Evolutionary conservation across 2,888 invertebrate species (phyloP), one percentile per base, ranked within the genome.

Genomic region (Pomacea canaliculata): DNA sequence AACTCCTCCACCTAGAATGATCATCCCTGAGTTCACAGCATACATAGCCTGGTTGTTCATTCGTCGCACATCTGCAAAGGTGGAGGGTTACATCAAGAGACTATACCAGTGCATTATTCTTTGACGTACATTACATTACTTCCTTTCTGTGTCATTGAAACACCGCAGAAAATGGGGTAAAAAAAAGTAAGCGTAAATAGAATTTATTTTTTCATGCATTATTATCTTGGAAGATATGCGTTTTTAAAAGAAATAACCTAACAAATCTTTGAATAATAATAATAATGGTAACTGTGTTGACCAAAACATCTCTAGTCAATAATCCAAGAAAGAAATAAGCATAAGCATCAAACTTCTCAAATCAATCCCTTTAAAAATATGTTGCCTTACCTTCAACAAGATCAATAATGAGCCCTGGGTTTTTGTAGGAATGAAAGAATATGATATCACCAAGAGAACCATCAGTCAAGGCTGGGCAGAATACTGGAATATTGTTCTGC

Each of bases 361-460:
- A 56, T 37, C 12, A 56, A 51, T 51, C 8, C 51, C 8, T 56
- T 16, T 16, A 4, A 63, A 18, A 63, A 63, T 63, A 27, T 23
- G 18, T 23, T 63, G n/a, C 10, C 76, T 59, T 78, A 94, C 94
- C 95, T 89, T 96, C 95, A 46, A 98, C 92, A 89, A 99, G 97
- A 90, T 99, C 99, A 70, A 99, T 92, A 51, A 97, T 92, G 12
- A 99, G 93, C 0, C 99, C 99, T 0, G 98, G 97, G 89, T 95
- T 95, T 84, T 94, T 95, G 89, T 95, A 97, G 0, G 98, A 97
- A 92, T 99, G 99, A 89, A 99, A 98, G 91, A 97, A 99, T 94
- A 99, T 96, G 98, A 99, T 99, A 90, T 99, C 99, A 0, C 99
- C 79, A 96, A 90, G 92, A 83, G 97, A 97, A 0, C 99, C 99